Evolutionary conservation across 2,797 vertebrate species (phyloP), one percentile per base, ranked within the genome.

Genomic region (Sebastiscus albofasciatus): DNA sequence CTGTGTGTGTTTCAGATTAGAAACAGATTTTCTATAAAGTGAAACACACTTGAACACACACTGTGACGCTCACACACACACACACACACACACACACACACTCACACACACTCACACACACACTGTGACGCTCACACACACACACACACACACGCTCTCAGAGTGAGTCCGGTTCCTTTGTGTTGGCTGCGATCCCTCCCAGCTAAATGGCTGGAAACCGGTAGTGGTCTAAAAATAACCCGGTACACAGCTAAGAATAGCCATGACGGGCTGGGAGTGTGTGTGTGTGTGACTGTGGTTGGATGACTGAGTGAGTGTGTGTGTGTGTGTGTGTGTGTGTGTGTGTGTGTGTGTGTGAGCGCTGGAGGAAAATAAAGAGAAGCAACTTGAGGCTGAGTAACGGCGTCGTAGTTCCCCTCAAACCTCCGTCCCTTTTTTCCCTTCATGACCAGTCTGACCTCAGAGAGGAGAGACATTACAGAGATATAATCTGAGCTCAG

Each of bases 151-250:
- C 76, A 85, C 49, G 33, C 76, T 82, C 46, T 4, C 81, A n/a
- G 81, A 89, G 83, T 81, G n/a, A 87, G 86, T 91, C 90, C 92
- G 88, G 91, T 86, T 93, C 89, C 92, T 94, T 94, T 93, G 92
- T 93, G 90, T 93, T 91, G 92, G 91, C 93, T 82, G 61, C 39
- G 81, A 84, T 94, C 92, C 90, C 90, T 86, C 90, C 87, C 91
- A 84, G 80, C 92, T 94, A 91, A 93, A 93, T 90, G 90, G 78
- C 91, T 94, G 93, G 91, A 94, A 95, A 94, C 91, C 89, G 86
- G 93, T 88, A 90, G 93, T 88, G 87, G 81, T 81, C 90, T 95
- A 94, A 90, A 94, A 93, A 95, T 95, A 95, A 79, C 39, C 18
- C 70, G 8, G 91, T 78, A 90, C 87, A 79, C 65, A 8, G 89